Evolutionary conservation across 1,140 invertebrate genomes (phyloP).

Genomic region (Archegozetes longisetosus): DNA sequence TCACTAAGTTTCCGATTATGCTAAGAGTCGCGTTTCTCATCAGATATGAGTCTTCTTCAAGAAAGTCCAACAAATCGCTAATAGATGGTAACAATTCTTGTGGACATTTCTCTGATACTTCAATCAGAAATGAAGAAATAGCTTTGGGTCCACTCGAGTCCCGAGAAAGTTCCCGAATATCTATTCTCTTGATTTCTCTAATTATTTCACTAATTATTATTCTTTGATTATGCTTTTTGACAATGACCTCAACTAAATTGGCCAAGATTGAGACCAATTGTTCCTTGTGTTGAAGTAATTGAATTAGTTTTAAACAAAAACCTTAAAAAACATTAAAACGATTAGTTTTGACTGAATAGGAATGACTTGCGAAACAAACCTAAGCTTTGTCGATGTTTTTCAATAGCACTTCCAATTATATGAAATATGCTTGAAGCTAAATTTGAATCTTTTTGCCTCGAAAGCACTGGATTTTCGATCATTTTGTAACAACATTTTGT

Average conservation of each 20-base stretch:
- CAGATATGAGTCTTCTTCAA: slow-evolving; percentile 49
- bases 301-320: slow-evolving; percentile 32
- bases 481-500: slow-evolving; percentile 55
- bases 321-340: slow-evolving; percentile 24
- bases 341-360: slow-evolving; percentile 8
- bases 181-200: slow-evolving; percentile 46
- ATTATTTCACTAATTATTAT: slow-evolving; percentile 51
- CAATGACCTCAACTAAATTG: slow-evolving; percentile 44
- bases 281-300: slow-evolving; percentile 57
- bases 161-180: slow-evolving; percentile 34
- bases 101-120: slow-evolving; percentile 45
- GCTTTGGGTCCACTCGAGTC: slow-evolving; percentile 41
- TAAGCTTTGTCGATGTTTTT: slow-evolving; percentile 57
- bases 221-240: slow-evolving; percentile 41
- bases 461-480: slow-evolving; percentile 44
- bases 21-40: slow-evolving; percentile 62
- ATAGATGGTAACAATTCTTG: slow-evolving; percentile 45
- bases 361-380: slow-evolving; percentile 22
- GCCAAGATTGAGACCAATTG: slow-evolving; percentile 47
- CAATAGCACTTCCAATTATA: slow-evolving; percentile 60
- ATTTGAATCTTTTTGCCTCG: slow-evolving; percentile 40
- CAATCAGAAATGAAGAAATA: slow-evolving; percentile 47
- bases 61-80: slow-evolving; percentile 36
- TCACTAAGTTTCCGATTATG: slow-evolving; percentile 55
- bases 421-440: slow-evolving; percentile 51